Evolutionary conservation across 2,113 vertebrate species (phyloP).

Genomic region (Ptilonorhynchus violaceus): DNA sequence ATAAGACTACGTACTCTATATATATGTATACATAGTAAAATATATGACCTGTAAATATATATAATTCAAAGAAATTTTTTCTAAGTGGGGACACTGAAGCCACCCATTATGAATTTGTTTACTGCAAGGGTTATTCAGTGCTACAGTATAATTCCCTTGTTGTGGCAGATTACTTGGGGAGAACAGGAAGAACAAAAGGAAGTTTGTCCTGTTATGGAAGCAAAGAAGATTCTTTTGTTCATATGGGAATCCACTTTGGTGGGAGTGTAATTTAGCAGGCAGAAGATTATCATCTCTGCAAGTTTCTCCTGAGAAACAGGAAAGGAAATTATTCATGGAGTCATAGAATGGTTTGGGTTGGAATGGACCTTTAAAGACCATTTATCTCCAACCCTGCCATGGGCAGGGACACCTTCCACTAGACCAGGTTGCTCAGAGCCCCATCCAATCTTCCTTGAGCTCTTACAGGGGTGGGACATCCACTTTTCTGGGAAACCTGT

Average conservation of each 20-base stretch:
- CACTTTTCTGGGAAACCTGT: not conserved
- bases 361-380: not conserved
- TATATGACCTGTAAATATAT: not conserved
- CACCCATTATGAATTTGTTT: not conserved
- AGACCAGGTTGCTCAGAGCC: not conserved
- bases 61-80: not conserved
- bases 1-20: not conserved
- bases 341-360: not conserved
- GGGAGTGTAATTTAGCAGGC: not conserved
- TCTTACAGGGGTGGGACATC: not conserved
- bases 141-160: not conserved
- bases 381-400: not conserved
- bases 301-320: not conserved
- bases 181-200: not conserved
- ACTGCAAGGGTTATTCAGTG: not conserved
- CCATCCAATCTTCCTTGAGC: not conserved
- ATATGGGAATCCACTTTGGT: not conserved
- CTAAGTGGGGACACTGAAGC: not conserved
- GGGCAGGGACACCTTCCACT: not conserved
- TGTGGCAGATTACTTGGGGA: not conserved
- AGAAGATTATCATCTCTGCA: not conserved
- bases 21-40: not conserved
- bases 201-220: not conserved
- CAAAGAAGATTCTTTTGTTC: not conserved
- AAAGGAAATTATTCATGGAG: not conserved